Evolutionary conservation across 2,797 vertebrate genomes (phyloP), one percentile per base, ranked within the genome.

Genomic region (Amniataba percoides): DNA sequence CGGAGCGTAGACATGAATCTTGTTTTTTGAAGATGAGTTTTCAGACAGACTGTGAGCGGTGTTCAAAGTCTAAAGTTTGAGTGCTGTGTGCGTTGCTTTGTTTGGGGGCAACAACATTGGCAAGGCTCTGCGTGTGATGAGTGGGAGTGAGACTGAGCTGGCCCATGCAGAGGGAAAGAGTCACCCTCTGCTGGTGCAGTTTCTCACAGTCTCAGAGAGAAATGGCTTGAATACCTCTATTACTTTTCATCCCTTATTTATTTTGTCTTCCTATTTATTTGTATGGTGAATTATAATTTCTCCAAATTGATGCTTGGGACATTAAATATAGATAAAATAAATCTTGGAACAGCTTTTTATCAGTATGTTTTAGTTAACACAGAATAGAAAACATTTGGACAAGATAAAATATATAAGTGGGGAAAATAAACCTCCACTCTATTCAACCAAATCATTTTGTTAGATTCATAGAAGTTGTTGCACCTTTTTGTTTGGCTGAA

Each of bases 141-240:
- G 23, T 56, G 31, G 16, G 25, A 15, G 5, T 48, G 3, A 39
- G 6, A 36, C 34, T 36, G 34, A 27, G 12, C 11, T 58, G 19
- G 39, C 14, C 3, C 23, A 7, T 18, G 2, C 8, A 62, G 31
- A 42, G 16, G 52, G 23, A 62, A 14, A 23, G 58, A 74, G 57
- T 74, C 73, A n/a, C 74, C 69, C 70, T 74, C 74, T 80, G 64
- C 74, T 84, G 77, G 74, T 55, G 13, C n/a, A 39, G 12, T 46
- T 51, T 31, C 27, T 5, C 27, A 5, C 27, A 31, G 36, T 23
- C 51, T 36, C 31, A 49, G 10, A 48, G 34, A 58, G 12, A 31
- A 27, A 52, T 51, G 12, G 18, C n/a, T 25, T 6, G 9, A 27
- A 49, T 68, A 34, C 5, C 25, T 19, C 18, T 27, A 2, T 27